These are phyloP conservation scores for Grapholita molesta DNA, from an alignment of 1,140 invertebrate genomes.

Conservation along the genomic window DNA sequence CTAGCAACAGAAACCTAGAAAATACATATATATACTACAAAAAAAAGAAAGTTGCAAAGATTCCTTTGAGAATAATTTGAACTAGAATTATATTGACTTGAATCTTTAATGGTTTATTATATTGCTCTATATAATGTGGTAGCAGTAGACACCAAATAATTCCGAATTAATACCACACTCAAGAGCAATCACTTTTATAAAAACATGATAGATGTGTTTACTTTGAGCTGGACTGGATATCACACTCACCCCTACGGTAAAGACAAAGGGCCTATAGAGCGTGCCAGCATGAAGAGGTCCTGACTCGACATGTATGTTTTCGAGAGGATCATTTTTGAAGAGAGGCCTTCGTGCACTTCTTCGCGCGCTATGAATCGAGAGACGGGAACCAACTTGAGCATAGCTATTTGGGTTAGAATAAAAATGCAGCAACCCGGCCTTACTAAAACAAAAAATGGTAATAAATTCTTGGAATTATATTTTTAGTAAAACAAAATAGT, in stretches of 20 bases:
- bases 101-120: no score
- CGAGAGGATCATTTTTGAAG: slow-evolving; percentile 51
- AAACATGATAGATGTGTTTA: no score
- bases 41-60: background rate
- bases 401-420: slow-evolving; percentile 31
- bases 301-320: slow-evolving; percentile 49
- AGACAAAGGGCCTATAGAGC: slow-evolving; percentile 83
- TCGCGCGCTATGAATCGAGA: slow-evolving; percentile 51
- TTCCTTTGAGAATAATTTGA: background rate
- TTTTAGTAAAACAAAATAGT: no score
- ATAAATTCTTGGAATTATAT: no score
- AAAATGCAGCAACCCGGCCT: slow-evolving; percentile 39
- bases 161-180: no score
- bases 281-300: slow-evolving; percentile 65
- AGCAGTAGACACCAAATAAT: no score
- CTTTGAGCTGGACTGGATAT: slow-evolving; percentile 18
- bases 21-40: background rate
- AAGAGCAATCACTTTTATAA: no score
- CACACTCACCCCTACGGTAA: slow-evolving; percentile 82
- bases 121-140: no score
- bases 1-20: slow-evolving; percentile 85
- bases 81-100: no score
- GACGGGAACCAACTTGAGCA: slow-evolving; percentile 48
- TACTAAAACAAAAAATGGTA: slow-evolving; percentile 46
- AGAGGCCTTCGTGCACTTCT: slow-evolving; percentile 32